phyloP scores from a whole-genome alignment of 30 jellyfish, hydroid and myxozoan species.

The Cassiopea andromeda region DNA sequence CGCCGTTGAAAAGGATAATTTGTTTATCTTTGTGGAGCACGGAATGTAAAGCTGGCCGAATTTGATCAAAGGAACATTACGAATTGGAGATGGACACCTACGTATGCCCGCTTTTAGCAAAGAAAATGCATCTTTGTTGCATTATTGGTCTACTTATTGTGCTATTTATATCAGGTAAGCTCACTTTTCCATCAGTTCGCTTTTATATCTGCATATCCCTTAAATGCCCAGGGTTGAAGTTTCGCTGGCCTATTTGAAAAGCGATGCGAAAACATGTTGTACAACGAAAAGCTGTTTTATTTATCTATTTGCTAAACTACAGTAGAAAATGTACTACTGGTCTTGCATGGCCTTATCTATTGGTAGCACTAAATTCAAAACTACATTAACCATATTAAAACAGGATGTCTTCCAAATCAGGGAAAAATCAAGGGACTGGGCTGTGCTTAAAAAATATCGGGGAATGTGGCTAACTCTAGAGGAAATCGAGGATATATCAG shows the following conservation, averaged over 20 bases:
- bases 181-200: neutral
- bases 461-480: too few relatives aligned
- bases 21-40: neutral
- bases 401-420: too few relatives aligned
- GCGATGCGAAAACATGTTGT: neutral
- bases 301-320: neutral
- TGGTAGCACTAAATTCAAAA: too few relatives aligned
- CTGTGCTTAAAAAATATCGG: too few relatives aligned
- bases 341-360: too few relatives aligned
- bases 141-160: neutral
- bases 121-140: neutral
- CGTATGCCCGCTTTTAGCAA: neutral
- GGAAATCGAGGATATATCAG: too few relatives aligned
- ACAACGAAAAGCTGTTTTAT: neutral
- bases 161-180: neutral
- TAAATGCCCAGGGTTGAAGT: neutral
- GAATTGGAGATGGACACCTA: neutral
- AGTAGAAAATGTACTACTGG: too few relatives aligned
- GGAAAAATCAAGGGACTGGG: too few relatives aligned
- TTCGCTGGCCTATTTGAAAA: neutral
- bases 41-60: neutral
- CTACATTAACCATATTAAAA: too few relatives aligned
- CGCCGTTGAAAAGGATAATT: neutral
- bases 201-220: neutral
- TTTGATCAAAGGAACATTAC: neutral